Evolutionary conservation across 2,888 invertebrate genomes (phyloP), one percentile per base, ranked within the genome.

Genomic region (Perithous albicinctus): DNA sequence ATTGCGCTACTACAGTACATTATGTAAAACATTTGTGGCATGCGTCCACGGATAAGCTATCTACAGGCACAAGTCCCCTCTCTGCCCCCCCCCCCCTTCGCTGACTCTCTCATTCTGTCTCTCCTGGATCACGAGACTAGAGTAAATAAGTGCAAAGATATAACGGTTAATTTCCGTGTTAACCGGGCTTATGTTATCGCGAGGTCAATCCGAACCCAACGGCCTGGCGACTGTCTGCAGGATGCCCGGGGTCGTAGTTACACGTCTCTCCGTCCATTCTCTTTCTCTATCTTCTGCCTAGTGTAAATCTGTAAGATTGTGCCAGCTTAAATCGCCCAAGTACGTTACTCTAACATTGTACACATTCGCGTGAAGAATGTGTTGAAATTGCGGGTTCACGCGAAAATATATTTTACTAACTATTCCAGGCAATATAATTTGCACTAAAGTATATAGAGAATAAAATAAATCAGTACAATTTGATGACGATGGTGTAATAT

Each of bases 81-180:
- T n/a, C n/a, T n/a, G n/a, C n/a, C n/a, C n/a, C n/a, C n/a, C n/a
- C n/a, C 26, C 10, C 10, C 67, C 35, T 12, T 38, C 35, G 20
- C 15, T 15, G 12, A 15, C 4, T 23, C 41, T 41, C 51, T 54
- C 43, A 23, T 26, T 64, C 29, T 26, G 64, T 56, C 54, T 35
- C 56, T n/a, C 43, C 26, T 51, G 61, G 43, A 41, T 29, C 43
- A 67, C 48, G 41, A 61, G 75, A 73, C 63, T 74, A 86, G 87
- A 88, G 88, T 90, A 90, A 92, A 91, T 89, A 89, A 91, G 91
- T 91, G 91, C 89, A 89, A 89, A 90, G 91, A 91, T 90, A 91
- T 92, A 92, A 92, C 92, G 92, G 92, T 92, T 91, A 89, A 90
- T 91, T 92, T 92, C 92, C 91, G 91, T 89, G 89, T 90, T 89